Conservation (phyloP, 2,888 invertebrate species). For the Aethes cnicana region DNA sequence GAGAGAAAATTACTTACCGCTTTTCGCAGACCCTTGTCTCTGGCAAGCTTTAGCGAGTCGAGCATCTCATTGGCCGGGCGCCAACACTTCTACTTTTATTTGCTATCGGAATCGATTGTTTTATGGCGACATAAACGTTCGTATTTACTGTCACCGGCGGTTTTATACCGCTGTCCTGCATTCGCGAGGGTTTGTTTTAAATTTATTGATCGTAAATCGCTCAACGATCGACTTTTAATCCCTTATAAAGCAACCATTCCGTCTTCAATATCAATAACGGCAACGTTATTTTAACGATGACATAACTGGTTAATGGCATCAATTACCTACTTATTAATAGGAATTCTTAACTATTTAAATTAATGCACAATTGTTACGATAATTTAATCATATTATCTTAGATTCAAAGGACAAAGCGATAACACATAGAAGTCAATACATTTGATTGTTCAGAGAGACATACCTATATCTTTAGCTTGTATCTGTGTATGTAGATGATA, state of each 20-base stretch:
- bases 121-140: slow-evolving; percentile 69
- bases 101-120: slow-evolving; percentile 70
- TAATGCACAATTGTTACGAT: no score
- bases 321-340: background rate
- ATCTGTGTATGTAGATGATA: background rate
- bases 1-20: slow-evolving; percentile 60
- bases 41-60: slow-evolving; percentile 49
- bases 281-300: slow-evolving; percentile 28
- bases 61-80: slow-evolving; percentile 66
- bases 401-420: no score
- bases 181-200: slow-evolving; percentile 58
- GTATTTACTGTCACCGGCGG: slow-evolving; percentile 64
- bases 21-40: slow-evolving; percentile 57
- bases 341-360: no score
- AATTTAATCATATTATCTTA: no score
- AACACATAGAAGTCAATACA: no score
- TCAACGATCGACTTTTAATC: slow-evolving; percentile 50
- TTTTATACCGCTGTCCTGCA: slow-evolving; percentile 62
- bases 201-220: slow-evolving; percentile 60
- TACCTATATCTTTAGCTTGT: background rate
- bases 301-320: background rate
- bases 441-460: no score
- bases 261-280: slow-evolving; percentile 40
- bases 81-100: slow-evolving; percentile 72
- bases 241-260: slow-evolving; percentile 36